Base-by-base conservation (phyloP, 2,797 vertebrate genomes). In the Carcharodon carcharias region DNA sequence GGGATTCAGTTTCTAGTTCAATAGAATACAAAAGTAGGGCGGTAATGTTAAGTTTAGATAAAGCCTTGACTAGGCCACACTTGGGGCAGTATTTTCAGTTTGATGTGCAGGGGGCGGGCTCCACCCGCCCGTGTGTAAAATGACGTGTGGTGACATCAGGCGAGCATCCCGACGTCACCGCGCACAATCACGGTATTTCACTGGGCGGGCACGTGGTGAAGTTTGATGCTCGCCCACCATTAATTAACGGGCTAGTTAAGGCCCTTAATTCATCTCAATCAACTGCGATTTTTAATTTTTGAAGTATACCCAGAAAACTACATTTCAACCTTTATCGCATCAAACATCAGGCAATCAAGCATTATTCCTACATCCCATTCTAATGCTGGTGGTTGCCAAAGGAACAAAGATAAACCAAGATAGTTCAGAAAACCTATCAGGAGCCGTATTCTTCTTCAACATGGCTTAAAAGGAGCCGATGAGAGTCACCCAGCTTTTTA, bases 371-470 rank as follows among this genome's bases (percentile, higher is more conserved):
- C 12, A 89, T 91, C 31, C 16, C 16, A 16, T 91, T 91, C 56
- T 61, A 91, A n/a, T 61, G 14, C 14, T 91, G 31, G 16, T 63
- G 14, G 58, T 63, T 91, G 14, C 18, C 56, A 61, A 61, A 91
- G 54, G 4, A n/a, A 91, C 28, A 35, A 91, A 58, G 54, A 61
- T 61, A 91, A 89, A 31, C 28, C 8, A 56, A 91, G 56, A 61
- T 23, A 50, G 14, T 91, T 61, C 28, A 63, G 14, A 63, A 91
- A 63, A 61, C 12, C 58, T 91, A 18, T 96, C 96, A 0, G 97
- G 97, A 96, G 97, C 97, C 97, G 97, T 97, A 40, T 97, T 97
- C 97, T 98, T 97, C 97, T 97, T 97, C 97, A 97, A 97, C 97
- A 97, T 97, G 96, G 96, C 97, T 97, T 97, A 97, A 97, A 97